phyloP scores from a whole-genome alignment of 2,113 vertebrate genomes.

The Vulpes ferrilata region DNA sequence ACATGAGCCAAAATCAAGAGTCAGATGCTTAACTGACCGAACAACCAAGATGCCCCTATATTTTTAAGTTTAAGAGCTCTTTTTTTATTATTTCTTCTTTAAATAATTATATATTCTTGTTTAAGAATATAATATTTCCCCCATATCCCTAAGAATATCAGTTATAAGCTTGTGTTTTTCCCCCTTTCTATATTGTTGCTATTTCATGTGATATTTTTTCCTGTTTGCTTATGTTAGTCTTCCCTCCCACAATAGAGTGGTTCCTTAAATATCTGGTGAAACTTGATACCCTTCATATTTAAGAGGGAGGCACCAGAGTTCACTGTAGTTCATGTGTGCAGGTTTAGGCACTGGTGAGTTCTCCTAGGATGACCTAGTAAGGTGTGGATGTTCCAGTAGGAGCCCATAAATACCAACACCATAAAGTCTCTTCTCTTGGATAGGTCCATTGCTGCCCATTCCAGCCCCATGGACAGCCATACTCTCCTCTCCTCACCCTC shows the following conservation, averaged over 20 bases:
- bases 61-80: constrained; percentile 31
- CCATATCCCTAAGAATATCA: not conserved
- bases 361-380: not conserved
- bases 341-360: not conserved
- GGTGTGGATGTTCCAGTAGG: not conserved
- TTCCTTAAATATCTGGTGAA: constrained; percentile 10
- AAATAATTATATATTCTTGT: constrained; percentile 27
- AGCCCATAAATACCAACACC: not conserved
- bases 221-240: constrained; percentile 22
- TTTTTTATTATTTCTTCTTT: constrained; percentile 61
- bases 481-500: not conserved
- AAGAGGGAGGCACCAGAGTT: not conserved
- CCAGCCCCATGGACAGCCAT: too few relatives aligned
- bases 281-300: not conserved
- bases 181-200: constrained; percentile 14
- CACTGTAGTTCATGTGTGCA: not conserved
- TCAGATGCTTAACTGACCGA: not conserved
- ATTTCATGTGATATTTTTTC: not conserved
- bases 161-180: not conserved
- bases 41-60: not conserved
- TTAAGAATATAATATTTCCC: not conserved
- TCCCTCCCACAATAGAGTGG: not conserved
- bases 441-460: not conserved
- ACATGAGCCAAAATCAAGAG: not conserved
- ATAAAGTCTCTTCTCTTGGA: not conserved